These are phyloP conservation scores for Euphysa ruthae DNA, from an alignment of 30 jellyfish, hydroid and myxozoan species.

Conservation along the genomic window DNA sequence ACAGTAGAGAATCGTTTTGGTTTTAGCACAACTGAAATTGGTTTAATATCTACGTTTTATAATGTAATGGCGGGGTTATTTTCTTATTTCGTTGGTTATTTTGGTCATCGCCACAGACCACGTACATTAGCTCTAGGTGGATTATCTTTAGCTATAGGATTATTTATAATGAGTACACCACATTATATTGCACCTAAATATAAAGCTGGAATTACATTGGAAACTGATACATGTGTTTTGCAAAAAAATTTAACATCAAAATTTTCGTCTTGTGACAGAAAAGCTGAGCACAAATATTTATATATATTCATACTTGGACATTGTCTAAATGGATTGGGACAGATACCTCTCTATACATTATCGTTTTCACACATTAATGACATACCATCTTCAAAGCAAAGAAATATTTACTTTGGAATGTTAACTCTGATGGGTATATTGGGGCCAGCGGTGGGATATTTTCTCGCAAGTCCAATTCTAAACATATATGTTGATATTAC, in stretches of 20 bases:
- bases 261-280: not conserved
- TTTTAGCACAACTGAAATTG: conserved; percentile 22
- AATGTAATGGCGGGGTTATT: conserved; percentile 17
- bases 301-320: conserved; percentile 6
- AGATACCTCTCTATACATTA: conserved; percentile 35
- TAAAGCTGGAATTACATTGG: not conserved
- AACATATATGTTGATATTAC: not conserved
- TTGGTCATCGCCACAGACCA: conserved; percentile 40
- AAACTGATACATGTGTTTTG: conserved; percentile 13
- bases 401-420: conserved; percentile 2
- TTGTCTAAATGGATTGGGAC: conserved; percentile 34
- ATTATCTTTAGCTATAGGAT: conserved; percentile 15
- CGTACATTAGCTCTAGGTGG: conserved; percentile 27
- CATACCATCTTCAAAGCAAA: conserved; percentile 2
- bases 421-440: not conserved
- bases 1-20: conserved; percentile 33
- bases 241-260: not conserved
- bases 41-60: not conserved
- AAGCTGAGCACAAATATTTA: not conserved
- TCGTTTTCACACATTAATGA: conserved; percentile 22
- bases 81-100: conserved; percentile 21
- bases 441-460: conserved; percentile 10
- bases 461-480: not conserved
- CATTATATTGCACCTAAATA: conserved; percentile 10
- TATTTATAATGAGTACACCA: conserved; percentile 6